These are phyloP conservation scores for Hyles lineata DNA, from an alignment of 2,888 invertebrate genomes.

Conservation along the genomic window DNA sequence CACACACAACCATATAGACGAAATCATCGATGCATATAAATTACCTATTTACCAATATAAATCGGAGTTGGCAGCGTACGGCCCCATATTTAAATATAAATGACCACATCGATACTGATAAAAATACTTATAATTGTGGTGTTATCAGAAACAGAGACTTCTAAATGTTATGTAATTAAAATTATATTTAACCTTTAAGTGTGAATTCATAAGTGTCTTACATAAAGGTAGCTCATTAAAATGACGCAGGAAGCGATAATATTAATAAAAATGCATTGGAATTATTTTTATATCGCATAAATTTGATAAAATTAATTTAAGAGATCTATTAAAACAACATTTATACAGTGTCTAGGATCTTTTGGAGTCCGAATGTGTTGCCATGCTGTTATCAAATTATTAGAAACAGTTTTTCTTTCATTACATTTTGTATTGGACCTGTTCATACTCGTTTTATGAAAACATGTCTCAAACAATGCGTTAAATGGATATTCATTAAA, in stretches of 20 bases:
- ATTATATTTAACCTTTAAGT: slow-evolving; percentile 26
- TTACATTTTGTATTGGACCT: too few relatives aligned
- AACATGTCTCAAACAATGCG: too few relatives aligned
- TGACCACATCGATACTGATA: slow-evolving; percentile 41
- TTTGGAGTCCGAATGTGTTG: too few relatives aligned
- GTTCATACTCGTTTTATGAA: too few relatives aligned
- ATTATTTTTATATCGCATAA: neutral
- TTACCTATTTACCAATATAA: slow-evolving; percentile 49
- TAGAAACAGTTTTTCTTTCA: too few relatives aligned
- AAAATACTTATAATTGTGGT: slow-evolving; percentile 38
- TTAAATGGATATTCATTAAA: too few relatives aligned
- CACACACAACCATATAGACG: neutral
- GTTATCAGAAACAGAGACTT: slow-evolving; percentile 18
- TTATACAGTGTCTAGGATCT: too few relatives aligned
- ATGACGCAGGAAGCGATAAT: neutral
- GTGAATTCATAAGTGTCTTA: neutral
- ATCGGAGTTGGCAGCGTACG: slow-evolving; percentile 36
- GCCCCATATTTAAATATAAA: slow-evolving; percentile 55
- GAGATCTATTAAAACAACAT: too few relatives aligned
- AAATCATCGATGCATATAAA: slow-evolving; percentile 59
- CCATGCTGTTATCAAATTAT: too few relatives aligned
- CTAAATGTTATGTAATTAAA: slow-evolving; percentile 16
- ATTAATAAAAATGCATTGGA: neutral
- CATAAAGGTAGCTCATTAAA: neutral
- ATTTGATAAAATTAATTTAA: neutral